phyloP scores from a whole-genome alignment of 2,113 vertebrate species.

The Nanorana parkeri region DNA sequence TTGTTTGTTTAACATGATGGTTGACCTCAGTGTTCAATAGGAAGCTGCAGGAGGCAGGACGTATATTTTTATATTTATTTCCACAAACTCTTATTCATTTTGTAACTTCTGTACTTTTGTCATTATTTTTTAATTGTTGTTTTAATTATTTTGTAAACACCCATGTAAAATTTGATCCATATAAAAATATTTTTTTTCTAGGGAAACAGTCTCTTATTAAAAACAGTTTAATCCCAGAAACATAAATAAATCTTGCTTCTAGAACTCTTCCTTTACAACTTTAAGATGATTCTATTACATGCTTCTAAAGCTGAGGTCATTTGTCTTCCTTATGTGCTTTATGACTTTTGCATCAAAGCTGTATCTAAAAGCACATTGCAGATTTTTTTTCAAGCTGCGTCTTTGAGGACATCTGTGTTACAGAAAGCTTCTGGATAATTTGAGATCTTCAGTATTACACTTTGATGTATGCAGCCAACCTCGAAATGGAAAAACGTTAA shows the following conservation, averaged over 20 bases:
- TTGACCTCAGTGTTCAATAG: too few relatives aligned
- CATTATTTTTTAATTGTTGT: too few relatives aligned
- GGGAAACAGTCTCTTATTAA: not conserved
- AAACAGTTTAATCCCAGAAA: not conserved
- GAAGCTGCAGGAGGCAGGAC: too few relatives aligned
- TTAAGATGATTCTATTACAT: not conserved
- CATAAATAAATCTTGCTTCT: not conserved
- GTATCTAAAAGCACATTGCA: not conserved
- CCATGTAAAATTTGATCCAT: not conserved
- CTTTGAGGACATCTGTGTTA: not conserved
- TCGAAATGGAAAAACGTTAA: not conserved
- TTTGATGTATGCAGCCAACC: not conserved
- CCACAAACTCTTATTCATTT: too few relatives aligned
- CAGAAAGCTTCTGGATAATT: not conserved
- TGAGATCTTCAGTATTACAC: not conserved
- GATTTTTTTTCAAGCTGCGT: not conserved
- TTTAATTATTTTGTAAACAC: not conserved
- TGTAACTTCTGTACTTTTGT: too few relatives aligned
- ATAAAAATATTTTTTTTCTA: not conserved
- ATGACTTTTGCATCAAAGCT: constrained; percentile 2
- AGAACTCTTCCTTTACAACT: not conserved
- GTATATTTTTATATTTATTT: too few relatives aligned
- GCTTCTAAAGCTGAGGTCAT: not conserved
- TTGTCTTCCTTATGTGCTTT: not conserved
- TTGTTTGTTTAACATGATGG: too few relatives aligned